Evolutionary conservation across 1,140 invertebrate species (phyloP), one percentile per base, ranked within the genome.

Genomic region (Popillia japonica): DNA sequence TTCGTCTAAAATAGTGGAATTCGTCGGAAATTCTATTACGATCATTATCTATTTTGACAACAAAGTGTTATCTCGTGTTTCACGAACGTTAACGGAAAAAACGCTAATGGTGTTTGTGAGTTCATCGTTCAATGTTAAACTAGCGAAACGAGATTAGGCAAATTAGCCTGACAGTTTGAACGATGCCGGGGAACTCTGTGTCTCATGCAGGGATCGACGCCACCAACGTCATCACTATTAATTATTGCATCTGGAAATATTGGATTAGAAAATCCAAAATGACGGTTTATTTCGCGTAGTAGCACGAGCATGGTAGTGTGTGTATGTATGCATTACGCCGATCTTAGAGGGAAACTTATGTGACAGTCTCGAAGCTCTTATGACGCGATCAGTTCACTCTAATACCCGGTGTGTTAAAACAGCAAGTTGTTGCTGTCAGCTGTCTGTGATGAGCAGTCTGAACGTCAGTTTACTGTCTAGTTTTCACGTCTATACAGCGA

Each of bases 381-480:
- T 81, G 82, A 82, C 78, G 76, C 78, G 82, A 82, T 82, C 82
- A 82, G 80, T 79, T 80, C 78, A 40, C 78, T 80, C 80, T 82
- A 82, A 81, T 81, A 81, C 81, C 81, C 80, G 78, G 78, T 55
- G 78, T 82, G 80, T 78, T 77, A 78, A 76, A 77, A 79, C 76
- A 81, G 80, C 81, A 81, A 80, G 81, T 83, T 77, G 76, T 83
- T 83, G 81, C 83, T 84, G 83, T 84, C 83, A 82, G 83, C 81
- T 84, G 83, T 83, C 83, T 78, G 76, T 80, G 77, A 78, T 72
- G 79, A 81, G 82, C 80, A 81, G 83, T 84, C 80, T 74, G 73
- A 78, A 81, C 83, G 83, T 82, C 83, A 82, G 83, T 84, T 83
- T 82, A 75, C 82, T 84, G 83, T 84, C 83, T 84, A 78, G 82